Percentiles rank a stretch among this genome's conserved stretches.
Conservation (phyloP, 2,113 vertebrate species). For the Nibea coibor region DNA sequence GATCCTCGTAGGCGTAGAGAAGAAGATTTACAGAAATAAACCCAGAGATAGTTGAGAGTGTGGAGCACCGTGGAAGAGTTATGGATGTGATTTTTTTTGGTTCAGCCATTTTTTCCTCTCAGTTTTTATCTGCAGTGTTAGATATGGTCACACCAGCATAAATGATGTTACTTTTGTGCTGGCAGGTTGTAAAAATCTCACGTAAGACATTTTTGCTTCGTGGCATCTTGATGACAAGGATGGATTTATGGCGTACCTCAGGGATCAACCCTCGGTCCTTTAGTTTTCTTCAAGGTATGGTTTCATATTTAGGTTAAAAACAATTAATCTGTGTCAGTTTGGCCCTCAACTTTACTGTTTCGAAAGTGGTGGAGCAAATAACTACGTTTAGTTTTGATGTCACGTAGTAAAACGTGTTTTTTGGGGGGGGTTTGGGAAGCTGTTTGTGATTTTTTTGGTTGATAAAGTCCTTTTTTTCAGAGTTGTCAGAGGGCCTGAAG, state of each 20-base stretch:
- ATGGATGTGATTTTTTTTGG: not conserved
- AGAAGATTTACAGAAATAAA: not conserved
- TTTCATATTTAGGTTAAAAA: no score
- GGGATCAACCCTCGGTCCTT: no score
- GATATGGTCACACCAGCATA: not conserved
- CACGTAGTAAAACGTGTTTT: not conserved
- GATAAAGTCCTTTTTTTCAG: not conserved
- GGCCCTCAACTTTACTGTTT: no score
- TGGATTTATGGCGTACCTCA: no score
- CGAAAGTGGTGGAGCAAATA: not conserved
- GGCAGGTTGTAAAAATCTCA: no score
- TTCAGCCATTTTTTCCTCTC: not conserved
- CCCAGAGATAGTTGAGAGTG: not conserved
- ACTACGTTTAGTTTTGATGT: not conserved
- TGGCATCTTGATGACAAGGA: no score
- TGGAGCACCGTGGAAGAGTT: not conserved
- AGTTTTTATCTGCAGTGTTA: not conserved
- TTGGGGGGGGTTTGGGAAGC: no score
- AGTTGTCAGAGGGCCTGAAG: not conserved
- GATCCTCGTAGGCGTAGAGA: conserved; percentile 24
- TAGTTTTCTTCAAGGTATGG: no score
- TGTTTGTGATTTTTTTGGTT: not conserved
- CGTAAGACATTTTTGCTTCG: no score
- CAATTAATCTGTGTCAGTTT: no score
- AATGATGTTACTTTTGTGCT: no score